Base-by-base conservation (phyloP, 2,113 vertebrate genomes). In the Recurvirostra avosetta region DNA sequence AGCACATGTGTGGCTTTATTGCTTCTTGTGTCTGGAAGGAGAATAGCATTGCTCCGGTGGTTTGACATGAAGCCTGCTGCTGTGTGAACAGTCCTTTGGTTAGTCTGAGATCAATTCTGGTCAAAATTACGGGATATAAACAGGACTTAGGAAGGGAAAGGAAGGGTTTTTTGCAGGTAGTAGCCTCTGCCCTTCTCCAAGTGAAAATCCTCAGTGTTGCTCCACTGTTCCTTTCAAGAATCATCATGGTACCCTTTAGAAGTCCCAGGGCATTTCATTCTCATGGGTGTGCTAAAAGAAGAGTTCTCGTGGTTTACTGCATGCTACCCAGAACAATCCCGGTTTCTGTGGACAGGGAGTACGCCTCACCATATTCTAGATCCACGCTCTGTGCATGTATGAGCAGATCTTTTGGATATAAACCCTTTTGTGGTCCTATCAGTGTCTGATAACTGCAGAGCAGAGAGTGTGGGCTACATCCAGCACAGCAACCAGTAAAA, bases 341-440 rank as follows among this genome's bases (percentile, higher is more conserved):
- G 47, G 40, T 49, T 78, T 29, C 73, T 67, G n/a, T 67, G 50
- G 45, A 22, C 40, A 11, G 47, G 61, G 61, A 71, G 8, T 30
- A 22, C 6, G 15, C 58, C 22, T 61, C 21, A 30, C 27, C 10
- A 22, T 23, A 18, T 59, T 75, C 40, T 18, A 52, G 30, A 47
- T 73, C 40, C 0, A 0, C 61, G 55, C 41, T 82, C 30, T 77
- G 25, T 73, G 59, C 15, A 2, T 1, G 0, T 38, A 62, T 47
- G 66, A 49, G 19, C 52, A 56, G 30, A 66, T 11, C 30, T 55
- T 79, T 47, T 76, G 68, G 45, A 49, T 61, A 36, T 26, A 45
- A 59, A 56, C 23, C 8, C 10, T 78, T 55, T 15, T 45, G 56
- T 72, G 30, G 45, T 56, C 71, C 58, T 84, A 1, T 43, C 30